Base-by-base conservation (phyloP, 2,797 vertebrate species). In the Presbytis comata region DNA sequence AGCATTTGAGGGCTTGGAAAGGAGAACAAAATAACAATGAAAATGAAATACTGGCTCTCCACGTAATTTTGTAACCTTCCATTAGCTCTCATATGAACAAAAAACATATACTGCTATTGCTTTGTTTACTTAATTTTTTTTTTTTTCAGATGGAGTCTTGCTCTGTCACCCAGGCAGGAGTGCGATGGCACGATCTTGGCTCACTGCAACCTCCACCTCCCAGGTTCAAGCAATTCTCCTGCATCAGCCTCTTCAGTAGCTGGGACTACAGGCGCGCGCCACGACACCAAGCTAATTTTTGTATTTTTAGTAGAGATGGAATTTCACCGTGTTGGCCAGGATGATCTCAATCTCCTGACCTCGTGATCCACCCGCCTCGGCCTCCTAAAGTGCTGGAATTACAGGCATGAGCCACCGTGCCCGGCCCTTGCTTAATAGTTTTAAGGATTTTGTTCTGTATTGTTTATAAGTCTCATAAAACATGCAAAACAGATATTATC, bases 31-130 rank as follows among this genome's bases (percentile, higher is more conserved):
- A 70, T 36, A 96, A 57, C 55, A 89, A 87, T 94, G 22, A 93
- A 94, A 94, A 89, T 93, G 30, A 94, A 91, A 89, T 82, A 80
- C 9, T 85, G 76, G 90, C 61, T 86, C 59, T 82, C 14, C 9
- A 76, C 19, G 86, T 72, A 75, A 91, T 75, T 89, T 50, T 10
- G 57, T 93, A 91, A 79, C 21, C 61, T 72, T 81, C 17, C 59
- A n/a, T 92, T 89, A 80, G 36, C 80, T 93, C 16, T 72, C 28
- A 72, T 24, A 46, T 26, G 83, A 1, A 89, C 24, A 82, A 91
- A 93, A 83, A 79, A 33, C 1, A 89, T 36, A 50, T 8, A 78
- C 2, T 39, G 36, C 19, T 46, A 19, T 39, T 72, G 46, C 72
- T 85, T 75, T 78, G 28, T 44, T 84, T 41, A 93, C 72, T 9